phyloP scores from a whole-genome alignment of 2,797 vertebrate genomes.

The Podarcis lilfordi region DNA sequence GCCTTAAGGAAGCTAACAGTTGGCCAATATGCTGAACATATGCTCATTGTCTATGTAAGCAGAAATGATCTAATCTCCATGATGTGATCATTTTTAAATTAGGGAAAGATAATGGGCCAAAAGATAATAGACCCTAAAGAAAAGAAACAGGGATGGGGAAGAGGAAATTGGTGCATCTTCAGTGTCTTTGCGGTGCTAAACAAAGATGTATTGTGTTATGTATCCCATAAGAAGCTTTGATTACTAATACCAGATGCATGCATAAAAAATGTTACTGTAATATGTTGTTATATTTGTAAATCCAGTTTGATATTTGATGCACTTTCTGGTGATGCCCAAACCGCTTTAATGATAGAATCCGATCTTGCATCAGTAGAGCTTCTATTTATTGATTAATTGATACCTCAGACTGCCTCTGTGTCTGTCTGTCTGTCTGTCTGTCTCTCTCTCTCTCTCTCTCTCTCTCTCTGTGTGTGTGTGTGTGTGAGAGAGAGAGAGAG shows the following conservation, averaged over 20 bases:
- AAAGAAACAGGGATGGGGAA: not conserved
- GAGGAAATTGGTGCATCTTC: not conserved
- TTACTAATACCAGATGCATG: not conserved
- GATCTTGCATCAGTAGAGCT: not conserved
- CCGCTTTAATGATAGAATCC: not conserved
- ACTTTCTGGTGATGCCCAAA: not conserved
- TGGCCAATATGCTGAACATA: constrained; percentile 65
- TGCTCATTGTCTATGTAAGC: constrained; percentile 52
- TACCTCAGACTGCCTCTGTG: too few species aligned
- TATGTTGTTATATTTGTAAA: not conserved
- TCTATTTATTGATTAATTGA: not conserved
- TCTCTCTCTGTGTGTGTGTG: too few species aligned
- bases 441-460: too few species aligned
- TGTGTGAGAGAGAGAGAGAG: too few species aligned
- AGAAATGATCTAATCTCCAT: constrained; percentile 23
- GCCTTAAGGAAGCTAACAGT: constrained; percentile 65
- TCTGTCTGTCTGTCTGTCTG: too few species aligned
- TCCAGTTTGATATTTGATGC: not conserved
- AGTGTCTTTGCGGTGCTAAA: not conserved
- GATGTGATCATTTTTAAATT: constrained; percentile 46
- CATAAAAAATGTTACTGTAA: not conserved
- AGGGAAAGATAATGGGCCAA: constrained; percentile 38
- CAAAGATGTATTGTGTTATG: not conserved
- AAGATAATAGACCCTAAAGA: constrained; percentile 20
- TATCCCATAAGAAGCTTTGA: not conserved